Base-by-base conservation (phyloP, 2,888 invertebrate species). In the Pachymerium ferrugineum region DNA sequence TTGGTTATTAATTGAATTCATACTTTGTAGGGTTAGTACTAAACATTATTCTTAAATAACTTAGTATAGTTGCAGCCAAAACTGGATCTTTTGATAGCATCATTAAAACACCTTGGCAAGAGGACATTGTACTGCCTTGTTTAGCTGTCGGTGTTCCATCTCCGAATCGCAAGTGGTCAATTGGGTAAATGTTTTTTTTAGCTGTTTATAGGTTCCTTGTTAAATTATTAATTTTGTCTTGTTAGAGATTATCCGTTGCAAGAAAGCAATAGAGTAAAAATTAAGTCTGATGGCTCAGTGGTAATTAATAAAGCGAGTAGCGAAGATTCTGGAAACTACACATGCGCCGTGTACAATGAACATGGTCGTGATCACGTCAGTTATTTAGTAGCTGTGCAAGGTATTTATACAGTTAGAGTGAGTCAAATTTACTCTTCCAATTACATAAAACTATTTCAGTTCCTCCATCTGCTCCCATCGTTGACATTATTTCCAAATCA, bases 41-140 rank as follows among this genome's bases (percentile, higher is more conserved):
- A n/a, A n/a, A n/a, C n/a, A n/a, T n/a, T n/a, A n/a, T n/a, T n/a
- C n/a, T n/a, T n/a, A n/a, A n/a, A n/a, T n/a, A n/a, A n/a, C n/a
- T 33, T 71, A 38, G 38, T 71, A 16, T 22, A 72, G 72, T 72
- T 72, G 28, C 72, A 54, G 72, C 72, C 22, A 72, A 72, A 33
- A 16, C 33, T 2, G 72, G 47, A 30, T 72, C 72, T 28, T 71
- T 71, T 38, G 35, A 38, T 71, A 35, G 22, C 1, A 28, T 38
- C 8, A 71, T 71, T 28, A 71, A 71, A 35, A 71, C 29, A 1
- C 38, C 71, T 1, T 71, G 71, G 71, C 31, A 71, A 71, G 35
- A 35, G 22, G 71, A 71, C 22, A 22, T 71, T 22, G 28, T 71
- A 25, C 12, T 71, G 4, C 71, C 71, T 25, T 71, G 71, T 38